phyloP scores from a whole-genome alignment of 2,113 vertebrate species.

The Xyrauchen texanus region DNA sequence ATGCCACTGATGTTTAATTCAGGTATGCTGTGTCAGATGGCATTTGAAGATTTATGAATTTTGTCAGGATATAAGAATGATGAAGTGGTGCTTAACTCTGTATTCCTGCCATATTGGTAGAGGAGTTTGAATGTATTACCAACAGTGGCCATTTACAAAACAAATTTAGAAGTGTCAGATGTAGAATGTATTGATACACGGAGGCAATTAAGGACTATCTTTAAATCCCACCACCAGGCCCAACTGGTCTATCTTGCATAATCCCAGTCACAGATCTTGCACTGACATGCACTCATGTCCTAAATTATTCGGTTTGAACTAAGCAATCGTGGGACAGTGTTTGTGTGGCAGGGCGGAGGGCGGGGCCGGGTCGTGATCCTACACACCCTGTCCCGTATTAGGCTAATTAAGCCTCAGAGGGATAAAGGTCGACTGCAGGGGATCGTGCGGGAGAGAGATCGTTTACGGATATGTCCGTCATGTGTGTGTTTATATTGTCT shows the following conservation, averaged over 20 bases:
- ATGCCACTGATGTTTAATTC: no score
- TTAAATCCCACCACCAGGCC: neutral
- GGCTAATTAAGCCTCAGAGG: no score
- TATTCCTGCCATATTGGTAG: constrained; percentile 79
- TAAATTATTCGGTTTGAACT: constrained; percentile 7
- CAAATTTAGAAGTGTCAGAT: constrained; percentile 41
- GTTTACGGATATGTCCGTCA: no score
- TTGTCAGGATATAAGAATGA: neutral
- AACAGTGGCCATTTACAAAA: constrained; percentile 61
- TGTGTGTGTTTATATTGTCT: no score
- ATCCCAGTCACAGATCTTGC: constrained; percentile 8
- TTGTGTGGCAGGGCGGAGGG: no score
- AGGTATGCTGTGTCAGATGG: no score
- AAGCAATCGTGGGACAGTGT: neutral
- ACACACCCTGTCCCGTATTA: no score
- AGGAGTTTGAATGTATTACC: constrained; percentile 72
- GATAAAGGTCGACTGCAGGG: no score
- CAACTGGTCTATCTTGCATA: neutral
- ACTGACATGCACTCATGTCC: constrained; percentile 9
- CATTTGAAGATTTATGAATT: no score
- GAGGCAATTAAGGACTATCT: constrained; percentile 4
- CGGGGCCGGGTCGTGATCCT: no score
- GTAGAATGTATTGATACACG: constrained; percentile 56
- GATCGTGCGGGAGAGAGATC: no score
- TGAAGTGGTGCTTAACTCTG: constrained; percentile 60